A percentile compares a stretch with the other conserved stretches of the same genome.
Conservation (phyloP, 1,140 invertebrate species). For the Drosophila ohnishii region DNA sequence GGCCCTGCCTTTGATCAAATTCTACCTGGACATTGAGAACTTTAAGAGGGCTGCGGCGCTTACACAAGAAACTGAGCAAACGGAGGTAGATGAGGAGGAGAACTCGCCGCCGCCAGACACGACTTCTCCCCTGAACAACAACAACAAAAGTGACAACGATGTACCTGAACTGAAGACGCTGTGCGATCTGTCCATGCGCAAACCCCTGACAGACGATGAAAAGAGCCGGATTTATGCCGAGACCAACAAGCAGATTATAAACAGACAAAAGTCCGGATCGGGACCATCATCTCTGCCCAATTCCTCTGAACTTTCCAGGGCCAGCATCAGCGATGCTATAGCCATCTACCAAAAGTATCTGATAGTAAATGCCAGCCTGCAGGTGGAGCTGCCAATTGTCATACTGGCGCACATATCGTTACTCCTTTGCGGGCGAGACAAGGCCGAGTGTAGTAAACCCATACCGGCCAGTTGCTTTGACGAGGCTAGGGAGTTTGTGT, state of each 20-base stretch:
- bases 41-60: conserved; percentile 83
- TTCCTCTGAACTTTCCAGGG: conserved; percentile 38
- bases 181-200: conserved; percentile 78
- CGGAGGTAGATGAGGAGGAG: conserved; percentile 1
- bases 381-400: conserved; percentile 82
- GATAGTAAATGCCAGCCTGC: conserved; percentile 82
- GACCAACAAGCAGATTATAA: conserved; percentile 70
- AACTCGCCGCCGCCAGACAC: neutral
- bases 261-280: conserved; percentile 36
- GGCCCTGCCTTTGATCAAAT: conserved; percentile 86
- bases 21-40: conserved; percentile 90
- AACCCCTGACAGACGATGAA: conserved; percentile 81
- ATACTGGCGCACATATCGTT: conserved; percentile 83
- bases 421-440: conserved; percentile 79
- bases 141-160: conserved; percentile 55
- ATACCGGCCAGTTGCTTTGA: conserved; percentile 84
- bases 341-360: conserved; percentile 85
- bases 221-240: conserved; percentile 81
- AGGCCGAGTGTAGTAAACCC: conserved; percentile 33
- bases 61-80: conserved; percentile 14
- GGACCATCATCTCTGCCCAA: neutral
- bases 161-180: conserved; percentile 82
- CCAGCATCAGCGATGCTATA: conserved; percentile 83
- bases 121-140: conserved; percentile 15
- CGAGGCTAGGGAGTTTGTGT: conserved; percentile 87